phyloP scores from a whole-genome alignment of 2,797 vertebrate genomes.

The Allobates femoralis region DNA sequence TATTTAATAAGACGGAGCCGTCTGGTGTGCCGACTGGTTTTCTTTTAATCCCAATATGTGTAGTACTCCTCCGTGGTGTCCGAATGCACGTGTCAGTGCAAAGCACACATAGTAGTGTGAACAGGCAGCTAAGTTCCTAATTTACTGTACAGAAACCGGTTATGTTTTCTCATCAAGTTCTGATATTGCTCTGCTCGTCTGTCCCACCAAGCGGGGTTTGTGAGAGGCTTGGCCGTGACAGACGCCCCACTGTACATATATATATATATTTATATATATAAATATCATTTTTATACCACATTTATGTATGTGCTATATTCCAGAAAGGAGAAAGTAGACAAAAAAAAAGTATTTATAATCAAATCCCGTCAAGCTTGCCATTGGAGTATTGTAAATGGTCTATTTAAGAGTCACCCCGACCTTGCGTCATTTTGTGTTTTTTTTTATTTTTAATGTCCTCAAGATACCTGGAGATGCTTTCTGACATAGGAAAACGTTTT shows the following conservation, averaged over 20 bases:
- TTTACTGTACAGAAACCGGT: constrained; percentile 39
- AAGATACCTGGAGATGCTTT: background rate
- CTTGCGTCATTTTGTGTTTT: background rate
- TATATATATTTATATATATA: constrained; percentile 68
- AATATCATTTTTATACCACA: constrained; percentile 66
- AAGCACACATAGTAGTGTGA: constrained; percentile 21
- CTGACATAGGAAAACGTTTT: background rate
- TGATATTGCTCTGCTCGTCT: constrained; percentile 2
- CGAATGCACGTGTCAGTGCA: background rate
- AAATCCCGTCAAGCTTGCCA: background rate
- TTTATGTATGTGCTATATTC: constrained; percentile 39
- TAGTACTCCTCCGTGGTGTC: constrained; percentile 10
- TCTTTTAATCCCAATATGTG: background rate
- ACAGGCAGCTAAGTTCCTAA: constrained; percentile 56
- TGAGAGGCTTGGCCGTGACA: background rate
- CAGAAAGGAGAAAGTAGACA: constrained; percentile 12
- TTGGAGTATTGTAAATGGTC: constrained; percentile 51
- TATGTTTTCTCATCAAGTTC: background rate
- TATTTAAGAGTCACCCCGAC: background rate
- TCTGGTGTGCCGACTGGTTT: background rate
- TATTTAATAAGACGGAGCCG: background rate
- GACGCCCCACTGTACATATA: constrained; percentile 33
- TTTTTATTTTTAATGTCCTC: background rate
- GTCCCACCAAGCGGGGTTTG: background rate
- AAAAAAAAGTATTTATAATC: constrained; percentile 31